A percentile compares a stretch with the other conserved stretches of the same genome.
Evolutionary conservation across 2,888 invertebrate species (phyloP).

Genomic region (Machimus atricapillus): DNA sequence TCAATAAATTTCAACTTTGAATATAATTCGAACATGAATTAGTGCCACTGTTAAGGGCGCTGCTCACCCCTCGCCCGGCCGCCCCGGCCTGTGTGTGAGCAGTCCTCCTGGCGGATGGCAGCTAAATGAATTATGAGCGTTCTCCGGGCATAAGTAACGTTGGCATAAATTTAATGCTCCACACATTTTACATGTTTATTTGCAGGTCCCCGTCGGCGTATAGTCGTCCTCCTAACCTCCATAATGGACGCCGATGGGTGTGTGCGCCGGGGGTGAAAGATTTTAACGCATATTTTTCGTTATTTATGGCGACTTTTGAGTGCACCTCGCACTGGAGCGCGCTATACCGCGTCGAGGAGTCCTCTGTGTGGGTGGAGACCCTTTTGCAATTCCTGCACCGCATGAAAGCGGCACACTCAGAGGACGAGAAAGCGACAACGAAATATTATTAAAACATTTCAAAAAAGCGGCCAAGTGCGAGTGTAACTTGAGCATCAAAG

Average conservation of each 20-base stretch:
- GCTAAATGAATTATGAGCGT: not conserved
- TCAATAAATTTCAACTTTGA: constrained; percentile 37
- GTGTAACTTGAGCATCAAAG: not conserved
- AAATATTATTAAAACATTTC: not conserved
- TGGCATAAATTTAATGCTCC: constrained; percentile 38
- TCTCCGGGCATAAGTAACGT: constrained; percentile 28
- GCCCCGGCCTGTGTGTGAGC: not conserved
- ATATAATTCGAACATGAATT: constrained; percentile 40
- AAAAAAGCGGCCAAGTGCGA: not conserved
- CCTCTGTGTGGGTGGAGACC: not conserved
- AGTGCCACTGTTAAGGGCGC: constrained; percentile 28
- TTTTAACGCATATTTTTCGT: constrained; percentile 11
- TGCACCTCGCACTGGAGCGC: not conserved
- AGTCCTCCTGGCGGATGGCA: constrained; percentile 6
- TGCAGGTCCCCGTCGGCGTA: not conserved
- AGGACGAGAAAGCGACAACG: not conserved
- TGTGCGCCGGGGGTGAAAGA: not conserved
- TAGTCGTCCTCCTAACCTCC: not conserved
- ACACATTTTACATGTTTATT: constrained; percentile 40
- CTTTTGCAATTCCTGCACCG: not conserved
- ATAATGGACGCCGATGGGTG: not conserved
- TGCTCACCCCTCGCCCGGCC: not conserved
- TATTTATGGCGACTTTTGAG: constrained; percentile 27
- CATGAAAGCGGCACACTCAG: not conserved
- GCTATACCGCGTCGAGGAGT: not conserved